Base-by-base conservation (phyloP, 2,797 vertebrate species). In the Otolemur crassicaudatus region DNA sequence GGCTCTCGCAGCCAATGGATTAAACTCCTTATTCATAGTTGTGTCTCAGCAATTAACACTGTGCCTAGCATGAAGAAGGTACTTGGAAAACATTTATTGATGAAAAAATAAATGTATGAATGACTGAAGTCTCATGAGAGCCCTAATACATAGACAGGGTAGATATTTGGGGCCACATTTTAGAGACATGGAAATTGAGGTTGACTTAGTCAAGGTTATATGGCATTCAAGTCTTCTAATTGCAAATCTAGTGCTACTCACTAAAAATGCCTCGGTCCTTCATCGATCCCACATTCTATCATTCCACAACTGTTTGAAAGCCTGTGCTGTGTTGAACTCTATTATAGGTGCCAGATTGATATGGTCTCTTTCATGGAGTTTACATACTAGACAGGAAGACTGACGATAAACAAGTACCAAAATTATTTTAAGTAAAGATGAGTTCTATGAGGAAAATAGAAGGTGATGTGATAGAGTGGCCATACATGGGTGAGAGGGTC, bases 391-490 rank as follows among this genome's bases (percentile, higher is more conserved):
- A 70, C 87, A 49, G 90, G 90, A 87, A 58, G 61, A 79, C 7
- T 60, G 12, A 63, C 13, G 73, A 25, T 53, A 79, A 89, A 31
- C 31, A 86, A 53, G 14, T 82, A 73, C 83, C 69, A 84, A 80
- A 83, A 73, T 81, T 40, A 67, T 93, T 60, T 61, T 73, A 40
- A 76, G 13, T 46, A 79, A 20, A 86, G 40, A 31, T 72, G 82
- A 86, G 13, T 91, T 85, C n/a, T 82, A 3, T 75, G n/a, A 93
- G 88, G 46, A 61, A 90, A 86, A 75, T 85, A 58, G 53, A 70
- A 27, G 23, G 14, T 93, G 56, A 65, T 5, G 10, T 60, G 70
- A 53, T 40, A 91, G 31, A 37, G 29, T 67, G 1, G 10, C 17
- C 4, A 13, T 20, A 3, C 69, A 7, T 43, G 53, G 34, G 20